These are phyloP conservation scores for Aphelinus certus DNA, from an alignment of 1,140 invertebrate species.

Conservation along the genomic window DNA sequence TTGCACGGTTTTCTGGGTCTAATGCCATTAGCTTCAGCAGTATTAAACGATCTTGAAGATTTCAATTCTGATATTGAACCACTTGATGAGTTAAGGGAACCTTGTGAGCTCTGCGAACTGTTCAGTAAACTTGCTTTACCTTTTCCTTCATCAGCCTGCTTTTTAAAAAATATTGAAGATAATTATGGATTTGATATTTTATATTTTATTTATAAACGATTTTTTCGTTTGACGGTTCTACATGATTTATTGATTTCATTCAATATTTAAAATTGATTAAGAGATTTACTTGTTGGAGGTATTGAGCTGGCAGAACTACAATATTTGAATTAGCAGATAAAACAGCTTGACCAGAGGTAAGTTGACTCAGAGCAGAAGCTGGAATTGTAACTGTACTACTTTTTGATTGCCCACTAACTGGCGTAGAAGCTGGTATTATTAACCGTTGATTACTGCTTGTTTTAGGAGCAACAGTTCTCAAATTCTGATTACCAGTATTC, in stretches of 20 bases:
- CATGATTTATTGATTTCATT: too few relatives aligned
- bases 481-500: conserved; percentile 52
- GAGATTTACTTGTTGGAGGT: conserved; percentile 63
- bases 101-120: conserved; percentile 55
- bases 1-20: conserved; percentile 95
- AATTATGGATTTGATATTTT: conserved; percentile 18
- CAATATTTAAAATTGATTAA: conserved; percentile 17
- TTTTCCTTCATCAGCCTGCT: conserved; percentile 54
- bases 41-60: conserved; percentile 50
- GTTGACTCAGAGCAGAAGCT: conserved; percentile 63
- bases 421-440: conserved; percentile 61
- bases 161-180: background rate
- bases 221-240: background rate
- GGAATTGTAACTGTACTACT: conserved; percentile 59
- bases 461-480: conserved; percentile 64
- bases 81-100: conserved; percentile 50
- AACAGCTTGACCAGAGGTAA: conserved; percentile 68
- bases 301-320: conserved; percentile 72
- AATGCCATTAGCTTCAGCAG: conserved; percentile 73
- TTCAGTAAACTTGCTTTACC: conserved; percentile 56
- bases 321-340: conserved; percentile 66
- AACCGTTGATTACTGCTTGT: conserved; percentile 57
- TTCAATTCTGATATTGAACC: conserved; percentile 52
- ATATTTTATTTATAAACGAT: conserved; percentile 35
- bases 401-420: conserved; percentile 54